Evolutionary conservation across 2,797 vertebrate species (phyloP), one percentile per base, ranked within the genome.

Genomic region (Spinus pinus): DNA sequence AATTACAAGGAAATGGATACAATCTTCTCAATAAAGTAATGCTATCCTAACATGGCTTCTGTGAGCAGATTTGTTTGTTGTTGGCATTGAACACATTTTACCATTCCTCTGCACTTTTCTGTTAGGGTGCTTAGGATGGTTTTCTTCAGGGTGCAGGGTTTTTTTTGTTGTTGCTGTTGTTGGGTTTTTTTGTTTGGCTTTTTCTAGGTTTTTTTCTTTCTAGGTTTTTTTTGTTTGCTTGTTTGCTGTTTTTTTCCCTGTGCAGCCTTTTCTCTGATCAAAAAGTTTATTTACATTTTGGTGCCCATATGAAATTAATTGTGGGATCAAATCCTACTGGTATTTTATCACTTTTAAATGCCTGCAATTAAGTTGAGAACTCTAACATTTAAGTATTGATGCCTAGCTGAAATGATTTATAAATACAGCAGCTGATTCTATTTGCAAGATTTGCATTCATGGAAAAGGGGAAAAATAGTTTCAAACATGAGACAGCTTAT

Each of bases 1-100:
- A 91, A 80, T 93, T 80, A 88, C 90, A 92, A 94, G 67, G 71
- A 88, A 95, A 93, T 44, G 12, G 49, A 66, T 64, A 70, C 60
- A 73, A 69, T 56, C 62, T 41, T 90, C 54, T 90, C 50, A 71
- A 50, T 71, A 91, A 62, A 77, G 61, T 65, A 81, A 85, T 61
- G 44, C 33, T 75, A 67, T 54, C 70, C 53, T 86, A 75, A 65
- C 24, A 54, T 20, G 62, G 33, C 54, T 96, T 87, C 53, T n/a
- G 6, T 31, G 41, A 79, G 19, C 9, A 49, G 46, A 69, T 33
- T 77, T 53, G 5, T 47, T 85, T 72, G 49, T 51, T 90, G 31
- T 49, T 73, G 61, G 22, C 23, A 42, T 50, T 3, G 3, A n/a
- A 69, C 28, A 19, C 9, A 35, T 1, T 75, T 73, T 33, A n/a